Evolutionary conservation across 2,113 vertebrate genomes (phyloP).

Genomic region (Pangasianodon gigas): DNA sequence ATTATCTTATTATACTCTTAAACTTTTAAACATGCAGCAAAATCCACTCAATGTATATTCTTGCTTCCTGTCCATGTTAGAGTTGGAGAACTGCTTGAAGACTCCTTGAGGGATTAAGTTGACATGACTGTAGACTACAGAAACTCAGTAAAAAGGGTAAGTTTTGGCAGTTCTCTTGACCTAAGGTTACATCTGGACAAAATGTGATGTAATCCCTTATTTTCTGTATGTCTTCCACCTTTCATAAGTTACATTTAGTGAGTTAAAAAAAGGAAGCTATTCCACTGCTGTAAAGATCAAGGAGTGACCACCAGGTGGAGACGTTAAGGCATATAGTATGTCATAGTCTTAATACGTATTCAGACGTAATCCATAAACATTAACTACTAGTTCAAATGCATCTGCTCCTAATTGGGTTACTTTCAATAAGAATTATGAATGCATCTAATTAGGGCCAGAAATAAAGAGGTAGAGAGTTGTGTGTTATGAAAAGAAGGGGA

Average conservation of each 20-base stretch:
- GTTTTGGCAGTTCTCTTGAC: background rate
- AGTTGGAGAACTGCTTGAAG: background rate
- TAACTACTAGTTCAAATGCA: background rate
- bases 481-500: constrained; percentile 56
- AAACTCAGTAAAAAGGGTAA: background rate
- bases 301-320: constrained; percentile 25
- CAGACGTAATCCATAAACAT: background rate
- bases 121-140: background rate
- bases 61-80: background rate
- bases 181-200: background rate
- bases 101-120: background rate
- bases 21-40: background rate
- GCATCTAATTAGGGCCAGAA: background rate
- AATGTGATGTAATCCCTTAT: background rate
- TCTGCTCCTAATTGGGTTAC: background rate
- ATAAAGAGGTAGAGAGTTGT: constrained; percentile 11
- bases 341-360: background rate
- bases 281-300: background rate
- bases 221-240: background rate
- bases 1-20: background rate
- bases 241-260: background rate
- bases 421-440: background rate
- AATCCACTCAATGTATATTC: too few relatives aligned
- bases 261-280: background rate
- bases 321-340: background rate